phyloP scores from a whole-genome alignment of 2,888 invertebrate genomes.

The Meiosimyza platycephala region DNA sequence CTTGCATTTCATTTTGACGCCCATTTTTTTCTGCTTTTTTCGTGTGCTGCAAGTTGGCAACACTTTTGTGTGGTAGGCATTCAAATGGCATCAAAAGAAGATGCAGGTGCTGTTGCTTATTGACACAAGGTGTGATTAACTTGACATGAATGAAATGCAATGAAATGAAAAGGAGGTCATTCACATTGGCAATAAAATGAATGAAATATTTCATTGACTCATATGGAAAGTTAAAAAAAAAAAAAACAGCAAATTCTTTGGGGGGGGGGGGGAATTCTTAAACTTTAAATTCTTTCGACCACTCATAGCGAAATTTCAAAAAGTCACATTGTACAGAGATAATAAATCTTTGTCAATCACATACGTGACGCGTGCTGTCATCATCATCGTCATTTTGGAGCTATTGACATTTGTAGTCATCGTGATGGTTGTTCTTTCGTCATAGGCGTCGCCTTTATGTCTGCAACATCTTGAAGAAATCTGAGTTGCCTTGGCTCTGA shows the following conservation, averaged over 20 bases:
- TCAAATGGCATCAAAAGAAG: no score
- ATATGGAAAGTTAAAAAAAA: no score
- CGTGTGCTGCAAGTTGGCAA: no score
- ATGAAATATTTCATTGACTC: no score
- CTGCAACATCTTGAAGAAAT: constrained; percentile 28
- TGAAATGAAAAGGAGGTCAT: constrained; percentile 22
- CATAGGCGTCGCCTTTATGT: neutral
- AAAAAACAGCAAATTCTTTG: no score
- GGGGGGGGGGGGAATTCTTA: no score
- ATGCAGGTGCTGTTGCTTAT: neutral
- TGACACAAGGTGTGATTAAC: neutral
- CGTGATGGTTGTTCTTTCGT: neutral
- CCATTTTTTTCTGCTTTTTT: no score
- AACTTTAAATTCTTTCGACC: no score
- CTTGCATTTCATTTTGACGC: no score
- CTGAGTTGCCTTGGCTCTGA: neutral
- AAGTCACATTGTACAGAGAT: constrained; percentile 5
- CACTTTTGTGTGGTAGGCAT: no score
- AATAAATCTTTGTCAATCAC: constrained; percentile 49
- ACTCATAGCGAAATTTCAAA: no score
- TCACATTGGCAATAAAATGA: neutral
- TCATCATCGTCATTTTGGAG: constrained; percentile 39
- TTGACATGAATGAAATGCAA: neutral
- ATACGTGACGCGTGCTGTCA: constrained; percentile 45
- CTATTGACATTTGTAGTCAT: constrained; percentile 21